A percentile compares a stretch with the other conserved stretches of the same genome.
phyloP scores from a whole-genome alignment of 2,888 invertebrate genomes.

The Mylabris sibirica region DNA sequence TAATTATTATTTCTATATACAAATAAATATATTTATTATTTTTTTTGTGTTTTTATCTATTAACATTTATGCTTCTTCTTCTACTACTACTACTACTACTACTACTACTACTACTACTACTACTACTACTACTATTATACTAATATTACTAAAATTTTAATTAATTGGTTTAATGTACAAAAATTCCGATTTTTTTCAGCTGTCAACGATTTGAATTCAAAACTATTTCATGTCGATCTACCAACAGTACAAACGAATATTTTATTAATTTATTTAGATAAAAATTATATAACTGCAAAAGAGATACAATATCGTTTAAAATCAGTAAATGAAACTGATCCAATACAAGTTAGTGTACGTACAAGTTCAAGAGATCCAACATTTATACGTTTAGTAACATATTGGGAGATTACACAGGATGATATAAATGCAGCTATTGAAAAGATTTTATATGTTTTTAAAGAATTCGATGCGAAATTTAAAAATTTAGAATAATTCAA shows the following conservation, averaged over 20 bases:
- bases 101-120: too few relatives aligned
- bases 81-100: too few relatives aligned
- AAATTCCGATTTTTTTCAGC: conserved; percentile 59
- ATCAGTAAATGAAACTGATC: conserved; percentile 60
- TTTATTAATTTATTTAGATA: conserved; percentile 68
- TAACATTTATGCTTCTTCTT: neutral
- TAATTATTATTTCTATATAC: conserved; percentile 6
- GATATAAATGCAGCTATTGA: conserved; percentile 72
- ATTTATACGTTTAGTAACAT: conserved; percentile 73
- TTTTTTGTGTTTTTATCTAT: neutral
- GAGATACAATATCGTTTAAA: conserved; percentile 66
- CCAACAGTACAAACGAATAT: conserved; percentile 77
- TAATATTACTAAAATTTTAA: neutral
- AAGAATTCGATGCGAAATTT: conserved; percentile 61
- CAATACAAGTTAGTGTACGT: conserved; percentile 67
- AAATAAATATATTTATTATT: neutral
- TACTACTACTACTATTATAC: too few relatives aligned
- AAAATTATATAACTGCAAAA: conserved; percentile 63
- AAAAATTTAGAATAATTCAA: conserved; percentile 2
- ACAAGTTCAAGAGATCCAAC: conserved; percentile 67
- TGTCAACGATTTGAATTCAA: conserved; percentile 68
- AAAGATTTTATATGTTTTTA: conserved; percentile 75
- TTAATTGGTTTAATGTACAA: neutral
- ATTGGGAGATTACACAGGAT: conserved; percentile 74
- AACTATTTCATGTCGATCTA: conserved; percentile 70